Conservation (phyloP, 2,888 invertebrate genomes). For the Anarsia innoxiella region DNA sequence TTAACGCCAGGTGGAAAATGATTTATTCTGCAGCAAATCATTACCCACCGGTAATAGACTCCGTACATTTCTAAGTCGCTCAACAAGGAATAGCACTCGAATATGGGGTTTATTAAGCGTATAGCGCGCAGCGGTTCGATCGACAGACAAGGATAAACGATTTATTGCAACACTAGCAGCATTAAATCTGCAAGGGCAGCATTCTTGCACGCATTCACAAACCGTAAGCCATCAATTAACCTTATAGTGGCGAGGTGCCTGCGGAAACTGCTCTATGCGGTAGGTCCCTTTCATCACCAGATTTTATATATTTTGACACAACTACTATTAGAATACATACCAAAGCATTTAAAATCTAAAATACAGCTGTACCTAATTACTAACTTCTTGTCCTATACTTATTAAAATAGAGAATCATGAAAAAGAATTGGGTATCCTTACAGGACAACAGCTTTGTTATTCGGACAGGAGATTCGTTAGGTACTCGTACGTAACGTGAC, state of each 20-base stretch:
- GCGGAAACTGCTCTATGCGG: conserved; percentile 33
- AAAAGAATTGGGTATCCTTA: conserved; percentile 6
- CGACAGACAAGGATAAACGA: conserved; percentile 34
- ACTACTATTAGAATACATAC: too few species aligned
- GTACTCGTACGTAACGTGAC: too few species aligned
- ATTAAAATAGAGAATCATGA: conserved; percentile 8
- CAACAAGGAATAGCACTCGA: conserved; percentile 9
- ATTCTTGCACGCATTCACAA: conserved; percentile 60
- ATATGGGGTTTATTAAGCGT: conserved; percentile 11
- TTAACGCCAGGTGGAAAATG: conserved; percentile 13
- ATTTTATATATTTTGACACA: too few species aligned
- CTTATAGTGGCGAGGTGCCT: conserved; percentile 33
- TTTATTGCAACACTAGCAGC: conserved; percentile 39
- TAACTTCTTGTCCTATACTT: too few species aligned
- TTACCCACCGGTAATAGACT: conserved; percentile 6
- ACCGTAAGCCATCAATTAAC: conserved; percentile 54
- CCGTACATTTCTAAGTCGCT: conserved; percentile 9
- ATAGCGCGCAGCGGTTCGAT: conserved; percentile 19
- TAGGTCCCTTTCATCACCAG: conserved; percentile 25
- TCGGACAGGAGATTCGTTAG: conserved; percentile 10
- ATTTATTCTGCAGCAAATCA: conserved; percentile 11
- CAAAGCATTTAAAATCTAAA: too few species aligned
- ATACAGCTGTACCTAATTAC: too few species aligned
- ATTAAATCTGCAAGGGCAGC: conserved; percentile 56
- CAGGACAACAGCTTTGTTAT: conserved; percentile 12